Evolutionary conservation across 2,888 invertebrate genomes (phyloP), one percentile per base, ranked within the genome.

Genomic region (Agonum fuliginosum): DNA sequence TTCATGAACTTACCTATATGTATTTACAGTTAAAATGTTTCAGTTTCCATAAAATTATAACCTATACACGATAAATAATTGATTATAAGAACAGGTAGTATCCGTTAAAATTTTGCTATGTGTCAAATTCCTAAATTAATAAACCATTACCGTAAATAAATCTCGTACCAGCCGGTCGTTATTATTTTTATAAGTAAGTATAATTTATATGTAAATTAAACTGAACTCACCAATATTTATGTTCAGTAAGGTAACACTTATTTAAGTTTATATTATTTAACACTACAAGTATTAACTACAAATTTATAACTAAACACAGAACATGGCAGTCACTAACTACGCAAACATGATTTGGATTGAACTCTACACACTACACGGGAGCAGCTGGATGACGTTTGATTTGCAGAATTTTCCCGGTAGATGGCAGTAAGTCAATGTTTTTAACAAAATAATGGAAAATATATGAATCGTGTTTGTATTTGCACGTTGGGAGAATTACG

Each of bases 251-350:
- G 17, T 14, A 75, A 17, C 24, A 73, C 41, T 37, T 48, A 67
- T 22, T 67, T 67, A 75, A 12, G 27, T 34, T 62, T 46, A 34
- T 67, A 34, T 67, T 48, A 65, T 48, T 48, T 10, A 65, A 34
- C 67, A 75, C 34, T 75, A 58, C 10, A n/a, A 54, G 34, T 72
- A 22, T 54, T 54, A 20, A 72, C 20, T 74, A 67, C 46, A 75
- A 62, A 65, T 75, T 5, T 58, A 75, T 27, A 67, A 65, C 48
- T 46, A 75, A 75, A 48, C 19, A 46, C 24, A 65, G 58, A 75
- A 75, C 75, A 48, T 65, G 75, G 75, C 75, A 46, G 75, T 51
- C 75, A 62, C 75, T 67, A 51, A 62, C 75, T 67, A 51, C 20
- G 48, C 74, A 74, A 65, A 67, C 58, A 62, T 62, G 58, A 6